These are phyloP conservation scores for Sebastes glaucus DNA, from an alignment of 2,797 vertebrate species.

Conservation along the genomic window DNA sequence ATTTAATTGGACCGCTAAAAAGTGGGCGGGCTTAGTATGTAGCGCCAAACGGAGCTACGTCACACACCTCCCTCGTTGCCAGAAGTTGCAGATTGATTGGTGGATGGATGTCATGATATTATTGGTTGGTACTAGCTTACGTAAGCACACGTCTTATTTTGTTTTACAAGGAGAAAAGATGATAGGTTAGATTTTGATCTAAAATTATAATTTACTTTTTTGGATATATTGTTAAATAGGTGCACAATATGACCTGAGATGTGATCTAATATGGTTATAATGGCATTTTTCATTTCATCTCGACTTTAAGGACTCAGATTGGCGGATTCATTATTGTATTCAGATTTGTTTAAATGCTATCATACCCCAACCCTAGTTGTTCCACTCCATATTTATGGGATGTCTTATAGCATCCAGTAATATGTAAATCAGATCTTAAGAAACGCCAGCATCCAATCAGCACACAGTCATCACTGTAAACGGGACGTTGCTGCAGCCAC, in stretches of 20 bases:
- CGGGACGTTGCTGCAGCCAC: too few species aligned
- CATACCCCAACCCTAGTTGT: background rate
- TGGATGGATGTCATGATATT: too few species aligned
- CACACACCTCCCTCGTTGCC: too few species aligned
- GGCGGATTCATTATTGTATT: background rate
- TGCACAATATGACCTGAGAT: too few species aligned
- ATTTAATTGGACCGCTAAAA: too few species aligned
- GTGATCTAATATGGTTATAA: accelerated
- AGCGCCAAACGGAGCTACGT: too few species aligned
- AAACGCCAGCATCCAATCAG: background rate
- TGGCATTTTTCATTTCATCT: accelerated
- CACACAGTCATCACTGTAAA: background rate
- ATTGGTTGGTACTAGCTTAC: too few species aligned
- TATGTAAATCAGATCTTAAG: background rate
- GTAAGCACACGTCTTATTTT: accelerated
- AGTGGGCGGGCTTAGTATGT: too few species aligned
- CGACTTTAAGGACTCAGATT: background rate
- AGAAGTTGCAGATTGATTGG: accelerated
- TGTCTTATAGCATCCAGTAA: background rate
- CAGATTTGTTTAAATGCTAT: background rate
- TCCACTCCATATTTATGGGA: background rate
- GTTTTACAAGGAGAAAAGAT: accelerated
- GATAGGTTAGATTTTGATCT: too few species aligned
- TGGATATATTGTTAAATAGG: too few species aligned
- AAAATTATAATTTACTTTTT: too few species aligned